Evolutionary conservation across 2,113 vertebrate genomes (phyloP), one percentile per base, ranked within the genome.

Genomic region (Cyrtonyx montezumae): DNA sequence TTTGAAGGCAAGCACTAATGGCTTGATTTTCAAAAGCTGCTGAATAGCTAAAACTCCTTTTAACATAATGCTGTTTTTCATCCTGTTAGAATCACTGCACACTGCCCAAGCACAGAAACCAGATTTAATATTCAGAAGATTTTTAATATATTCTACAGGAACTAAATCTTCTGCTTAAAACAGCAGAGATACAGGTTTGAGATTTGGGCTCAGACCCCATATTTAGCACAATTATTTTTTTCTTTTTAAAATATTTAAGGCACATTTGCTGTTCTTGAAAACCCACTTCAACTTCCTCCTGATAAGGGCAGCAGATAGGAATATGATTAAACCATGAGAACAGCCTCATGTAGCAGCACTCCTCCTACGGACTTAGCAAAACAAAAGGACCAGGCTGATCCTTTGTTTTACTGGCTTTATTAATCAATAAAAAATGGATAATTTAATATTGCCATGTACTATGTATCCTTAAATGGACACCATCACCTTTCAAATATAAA

Each of bases 401-500:
- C 21, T 91, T 80, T 75, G 20, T 34, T 93, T 89, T 80, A 68
- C 43, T 68, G 56, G 71, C 56, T 81, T 87, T 6, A 78, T 34
- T 48, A 77, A 87, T 90, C 61, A 88, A 42, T 83, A 90, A 56
- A 91, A 87, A 87, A 77, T 43, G 3, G 65, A 74, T 89, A 61
- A 63, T 79, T 89, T 80, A 70, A 67, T 63, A 70, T 46, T 61
- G 56, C 18, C 30, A 40, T 65, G 25, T 10, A 67, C 18, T n/a
- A 9, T 23, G 15, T 28, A 40, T 32, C 34, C 71, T 79, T 74
- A 89, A 74, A 88, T 34, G 56, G 73, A 80, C 51, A 78, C 26
- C 37, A 26, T 21, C 19, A 43, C 79, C 84, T 87, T 92, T 89
- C 77, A 83, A 91, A 71, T 17, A 34, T n/a, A 93, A 97, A 90